Percentiles rank a stretch among this genome's conserved stretches.
These are phyloP conservation scores for Hiodon alosoides DNA, from an alignment of 2,113 vertebrate species.

Conservation along the genomic window DNA sequence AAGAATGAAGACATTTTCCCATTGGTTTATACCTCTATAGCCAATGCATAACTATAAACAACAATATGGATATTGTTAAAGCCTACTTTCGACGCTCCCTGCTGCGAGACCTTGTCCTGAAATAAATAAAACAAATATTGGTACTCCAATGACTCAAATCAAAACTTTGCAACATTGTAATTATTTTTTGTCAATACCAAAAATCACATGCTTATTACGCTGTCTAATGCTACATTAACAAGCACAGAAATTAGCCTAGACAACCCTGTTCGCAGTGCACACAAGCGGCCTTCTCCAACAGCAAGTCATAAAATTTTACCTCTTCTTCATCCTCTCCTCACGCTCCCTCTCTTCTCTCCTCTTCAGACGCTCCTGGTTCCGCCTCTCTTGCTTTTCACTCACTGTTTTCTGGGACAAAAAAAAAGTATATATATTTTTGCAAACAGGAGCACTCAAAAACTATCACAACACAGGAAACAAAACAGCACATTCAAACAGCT, in stretches of 20 bases:
- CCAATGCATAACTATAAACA: not conserved
- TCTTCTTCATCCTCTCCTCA: constrained; percentile 76
- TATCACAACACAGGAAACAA: not conserved
- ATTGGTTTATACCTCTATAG: not conserved
- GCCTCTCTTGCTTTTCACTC: constrained; percentile 90
- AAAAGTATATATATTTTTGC: not conserved
- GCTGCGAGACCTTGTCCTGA: constrained; percentile 83
- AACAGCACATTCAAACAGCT: too few species aligned
- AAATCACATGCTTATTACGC: too few species aligned
- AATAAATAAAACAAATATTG: constrained; percentile 21
- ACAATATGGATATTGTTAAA: not conserved
- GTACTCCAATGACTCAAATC: not conserved
- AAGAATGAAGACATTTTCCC: too few species aligned
- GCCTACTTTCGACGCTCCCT: constrained; percentile 73
- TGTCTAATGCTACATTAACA: too few species aligned
- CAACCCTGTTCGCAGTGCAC: not conserved
- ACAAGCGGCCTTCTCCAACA: not conserved
- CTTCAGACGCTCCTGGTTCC: constrained; percentile 91
- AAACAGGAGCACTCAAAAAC: not conserved
- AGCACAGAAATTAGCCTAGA: too few species aligned
- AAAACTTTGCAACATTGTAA: too few species aligned
- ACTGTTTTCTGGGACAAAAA: constrained; percentile 80
- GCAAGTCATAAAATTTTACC: constrained; percentile 32
- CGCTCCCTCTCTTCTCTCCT: constrained; percentile 92
- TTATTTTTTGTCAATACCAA: too few species aligned